A percentile compares a stretch with the other conserved stretches of the same genome.
These are phyloP conservation scores for Lathronympha strigana DNA, from an alignment of 2,888 invertebrate species.

Conservation along the genomic window DNA sequence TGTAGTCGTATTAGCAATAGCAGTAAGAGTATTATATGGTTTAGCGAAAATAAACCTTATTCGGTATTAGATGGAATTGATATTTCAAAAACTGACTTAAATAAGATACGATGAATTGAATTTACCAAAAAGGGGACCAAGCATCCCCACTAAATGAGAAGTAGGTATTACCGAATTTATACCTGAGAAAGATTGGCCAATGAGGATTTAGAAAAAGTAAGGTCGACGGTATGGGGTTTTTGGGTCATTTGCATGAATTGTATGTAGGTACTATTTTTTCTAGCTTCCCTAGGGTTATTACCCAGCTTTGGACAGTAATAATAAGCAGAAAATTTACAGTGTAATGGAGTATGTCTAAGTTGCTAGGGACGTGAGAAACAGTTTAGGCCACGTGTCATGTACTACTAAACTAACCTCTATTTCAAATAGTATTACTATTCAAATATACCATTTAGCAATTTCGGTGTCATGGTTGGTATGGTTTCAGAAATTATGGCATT, in stretches of 20 bases:
- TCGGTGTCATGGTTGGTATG: too few species aligned
- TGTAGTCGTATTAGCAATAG: not conserved
- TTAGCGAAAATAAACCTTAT: not conserved
- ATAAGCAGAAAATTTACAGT: not conserved
- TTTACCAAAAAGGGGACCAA: conserved; percentile 3
- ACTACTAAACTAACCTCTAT: too few species aligned
- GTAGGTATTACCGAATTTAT: conserved; percentile 2
- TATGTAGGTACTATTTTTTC: not conserved
- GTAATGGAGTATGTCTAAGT: not conserved
- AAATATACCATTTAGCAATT: too few species aligned
- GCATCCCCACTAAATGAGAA: conserved; percentile 5
- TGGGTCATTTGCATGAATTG: conserved; percentile 1
- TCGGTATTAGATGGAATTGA: not conserved
- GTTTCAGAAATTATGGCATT: too few species aligned
- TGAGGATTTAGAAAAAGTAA: not conserved
- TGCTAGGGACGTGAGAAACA: not conserved
- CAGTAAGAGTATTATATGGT: not conserved
- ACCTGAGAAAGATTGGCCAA: conserved; percentile 29
- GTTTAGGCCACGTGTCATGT: not conserved
- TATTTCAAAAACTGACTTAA: not conserved
- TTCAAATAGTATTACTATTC: too few species aligned
- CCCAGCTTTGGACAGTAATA: not conserved
- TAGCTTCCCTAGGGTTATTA: conserved; percentile 4
- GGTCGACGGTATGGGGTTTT: conserved; percentile 5
- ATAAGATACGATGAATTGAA: not conserved